Base-by-base conservation (phyloP, 2,888 invertebrate species). In the Suillia variegata region DNA sequence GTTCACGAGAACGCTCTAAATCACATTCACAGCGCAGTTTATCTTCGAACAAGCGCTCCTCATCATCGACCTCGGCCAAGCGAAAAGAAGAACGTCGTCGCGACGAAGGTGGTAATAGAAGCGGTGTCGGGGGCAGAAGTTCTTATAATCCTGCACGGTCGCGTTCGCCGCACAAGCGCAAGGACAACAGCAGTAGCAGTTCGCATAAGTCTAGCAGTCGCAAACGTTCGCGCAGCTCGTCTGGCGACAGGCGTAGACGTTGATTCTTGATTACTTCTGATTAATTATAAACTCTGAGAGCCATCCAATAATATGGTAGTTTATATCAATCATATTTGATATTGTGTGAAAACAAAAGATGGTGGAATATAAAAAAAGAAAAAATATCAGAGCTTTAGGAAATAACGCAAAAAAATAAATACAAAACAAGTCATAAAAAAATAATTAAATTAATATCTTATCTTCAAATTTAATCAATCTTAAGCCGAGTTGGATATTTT, bases 201-300 rank as follows among this genome's bases (percentile, higher is more conserved):
- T 10, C 5, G 26, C 26, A 26, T 5, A 26, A 26, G 10, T 10
- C 5, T 26, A 8, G 62, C 17, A 56, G 52, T 18, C 54, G 54
- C 45, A 59, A 62, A 42, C 65, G 66, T 20, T 64, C 67, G 20
- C 62, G 62, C 22, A 63, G 65, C 17, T 17, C 56, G 12, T 59
- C 67, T 21, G 65, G 62, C 13, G 54, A 48, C 8, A 59, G 62
- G 47, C 63, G 64, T 45, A 59, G 60, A 24, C 67, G 65, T 54
- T 67, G 42, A 58, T 13, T 38, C 4, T 38, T 38, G 12, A 4
- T 13, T 38, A 38, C 38, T n/a, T n/a, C 13, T 38, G n/a, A 38
- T 13, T 13, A 13, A 4, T n/a, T 38, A 13, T 4, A 38, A 4
- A 13, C n/a, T 38, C 15, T 31, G 6, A 8, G 12, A 38, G 38